Evolutionary conservation across 2,888 invertebrate species (phyloP).

Genomic region (Hirtodrosophila histrioides): DNA sequence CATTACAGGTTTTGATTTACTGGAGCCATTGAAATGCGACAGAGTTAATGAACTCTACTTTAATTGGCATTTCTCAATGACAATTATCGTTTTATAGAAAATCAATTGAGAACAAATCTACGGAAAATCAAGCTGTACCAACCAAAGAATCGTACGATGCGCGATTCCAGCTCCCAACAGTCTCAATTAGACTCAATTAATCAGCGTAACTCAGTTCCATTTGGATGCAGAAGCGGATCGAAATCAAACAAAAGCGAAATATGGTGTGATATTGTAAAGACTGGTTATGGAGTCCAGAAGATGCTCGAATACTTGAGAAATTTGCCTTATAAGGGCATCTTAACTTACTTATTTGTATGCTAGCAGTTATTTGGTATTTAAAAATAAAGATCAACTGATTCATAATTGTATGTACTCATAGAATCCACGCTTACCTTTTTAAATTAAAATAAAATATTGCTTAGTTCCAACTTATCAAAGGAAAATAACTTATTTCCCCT

Average conservation of each 20-base stretch:
- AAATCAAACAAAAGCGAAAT: conserved; percentile 21
- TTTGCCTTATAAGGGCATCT: conserved; percentile 4
- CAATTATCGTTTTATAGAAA: conserved; percentile 29
- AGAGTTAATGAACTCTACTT: conserved; percentile 40
- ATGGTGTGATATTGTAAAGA: conserved; percentile 30
- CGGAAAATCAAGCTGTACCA: conserved; percentile 41
- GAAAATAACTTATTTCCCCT: too few relatives aligned
- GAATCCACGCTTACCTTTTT: too few relatives aligned
- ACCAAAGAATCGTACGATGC: conserved; percentile 24
- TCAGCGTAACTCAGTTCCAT: conserved; percentile 34
- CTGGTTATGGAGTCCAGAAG: conserved; percentile 2
- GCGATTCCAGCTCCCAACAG: conserved; percentile 17
- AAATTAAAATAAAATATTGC: too few relatives aligned
- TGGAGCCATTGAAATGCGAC: conserved; percentile 8
- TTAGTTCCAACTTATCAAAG: too few relatives aligned
- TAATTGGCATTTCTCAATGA: conserved; percentile 40
- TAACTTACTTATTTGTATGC: not conserved
- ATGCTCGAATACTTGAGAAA: conserved; percentile 10
- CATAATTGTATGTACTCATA: too few relatives aligned
- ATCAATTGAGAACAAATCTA: conserved; percentile 40
- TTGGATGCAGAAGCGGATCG: conserved; percentile 10
- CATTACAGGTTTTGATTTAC: conserved; percentile 22
- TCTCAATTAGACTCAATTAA: conserved; percentile 67
- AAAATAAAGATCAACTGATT: too few relatives aligned
- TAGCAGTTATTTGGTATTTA: not conserved